Conservation (phyloP, 2,888 invertebrate genomes). For the Sminthurides aquaticus region DNA sequence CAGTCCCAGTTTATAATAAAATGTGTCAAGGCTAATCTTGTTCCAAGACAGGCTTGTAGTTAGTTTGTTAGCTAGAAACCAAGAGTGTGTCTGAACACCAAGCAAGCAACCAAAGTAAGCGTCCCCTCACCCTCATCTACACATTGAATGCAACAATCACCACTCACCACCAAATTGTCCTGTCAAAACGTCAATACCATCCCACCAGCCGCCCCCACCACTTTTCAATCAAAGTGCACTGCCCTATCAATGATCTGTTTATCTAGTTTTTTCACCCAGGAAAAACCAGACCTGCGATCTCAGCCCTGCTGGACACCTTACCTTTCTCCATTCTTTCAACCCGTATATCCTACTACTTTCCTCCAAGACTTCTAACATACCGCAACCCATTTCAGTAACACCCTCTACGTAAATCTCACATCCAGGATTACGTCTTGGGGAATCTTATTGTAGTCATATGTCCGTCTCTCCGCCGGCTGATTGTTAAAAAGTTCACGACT, state of each 20-base stretch:
- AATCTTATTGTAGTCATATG: too few species aligned
- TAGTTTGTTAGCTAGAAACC: too few species aligned
- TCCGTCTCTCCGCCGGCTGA: too few species aligned
- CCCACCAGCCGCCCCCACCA: neutral
- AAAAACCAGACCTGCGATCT: neutral
- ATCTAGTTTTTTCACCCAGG: neutral
- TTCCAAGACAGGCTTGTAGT: too few species aligned
- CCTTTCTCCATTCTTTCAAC: neutral
- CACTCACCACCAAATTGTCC: neutral
- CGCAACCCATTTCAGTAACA: too few species aligned
- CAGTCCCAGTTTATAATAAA: neutral
- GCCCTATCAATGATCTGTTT: neutral
- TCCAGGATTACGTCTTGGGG: too few species aligned
- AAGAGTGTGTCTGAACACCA: neutral
- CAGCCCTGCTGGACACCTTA: neutral
- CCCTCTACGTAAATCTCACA: too few species aligned
- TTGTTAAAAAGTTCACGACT: too few species aligned
- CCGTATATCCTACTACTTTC: too few species aligned
- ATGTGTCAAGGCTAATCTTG: neutral
- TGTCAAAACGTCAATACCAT: conserved; percentile 7
- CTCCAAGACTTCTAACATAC: too few species aligned
- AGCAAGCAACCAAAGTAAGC: neutral
- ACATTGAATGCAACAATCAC: too few species aligned
- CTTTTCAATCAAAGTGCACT: neutral
- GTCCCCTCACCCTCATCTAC: too few species aligned